A percentile compares a stretch with the other conserved stretches of the same genome.
Conservation (phyloP, 2,113 vertebrate species). For the Tetrao urogallus region DNA sequence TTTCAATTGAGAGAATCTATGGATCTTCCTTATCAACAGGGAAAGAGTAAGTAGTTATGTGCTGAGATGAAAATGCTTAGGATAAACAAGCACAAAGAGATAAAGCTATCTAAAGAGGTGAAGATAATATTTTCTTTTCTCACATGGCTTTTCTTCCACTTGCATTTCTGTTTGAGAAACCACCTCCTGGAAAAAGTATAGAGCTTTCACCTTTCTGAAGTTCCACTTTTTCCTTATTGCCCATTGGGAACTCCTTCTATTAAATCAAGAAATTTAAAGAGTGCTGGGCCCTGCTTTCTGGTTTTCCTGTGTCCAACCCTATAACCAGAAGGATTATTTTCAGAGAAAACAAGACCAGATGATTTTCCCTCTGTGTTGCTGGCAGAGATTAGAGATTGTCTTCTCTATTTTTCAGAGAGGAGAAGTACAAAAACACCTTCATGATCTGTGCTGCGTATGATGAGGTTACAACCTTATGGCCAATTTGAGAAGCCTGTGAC, state of each 20-base stretch:
- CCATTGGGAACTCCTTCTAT: not conserved
- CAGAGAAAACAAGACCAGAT: not conserved
- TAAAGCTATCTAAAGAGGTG: not conserved
- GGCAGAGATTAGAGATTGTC: not conserved
- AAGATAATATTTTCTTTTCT: not conserved
- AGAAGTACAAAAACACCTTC: slow-evolving; percentile 76
- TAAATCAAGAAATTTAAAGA: not conserved
- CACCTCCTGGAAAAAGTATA: not conserved
- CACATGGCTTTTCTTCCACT: not conserved
- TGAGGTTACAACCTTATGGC: slow-evolving; percentile 76
- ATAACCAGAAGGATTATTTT: not conserved
- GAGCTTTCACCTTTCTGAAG: not conserved
- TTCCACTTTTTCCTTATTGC: not conserved
- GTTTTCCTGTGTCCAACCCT: not conserved
- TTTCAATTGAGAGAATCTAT: not conserved
- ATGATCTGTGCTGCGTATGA: slow-evolving; percentile 82
- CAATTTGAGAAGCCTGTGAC: slow-evolving; percentile 79
- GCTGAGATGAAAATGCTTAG: not conserved
- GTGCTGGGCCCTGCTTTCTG: not conserved
- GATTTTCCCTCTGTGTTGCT: not conserved
- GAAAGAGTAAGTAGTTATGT: not conserved
- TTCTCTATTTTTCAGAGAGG: slow-evolving; percentile 60
- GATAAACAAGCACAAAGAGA: not conserved
- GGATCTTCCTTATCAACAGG: not conserved
- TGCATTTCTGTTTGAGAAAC: not conserved